Evolutionary conservation across 2,888 invertebrate genomes (phyloP), one percentile per base, ranked within the genome.

Genomic region (Drosophila formosana): DNA sequence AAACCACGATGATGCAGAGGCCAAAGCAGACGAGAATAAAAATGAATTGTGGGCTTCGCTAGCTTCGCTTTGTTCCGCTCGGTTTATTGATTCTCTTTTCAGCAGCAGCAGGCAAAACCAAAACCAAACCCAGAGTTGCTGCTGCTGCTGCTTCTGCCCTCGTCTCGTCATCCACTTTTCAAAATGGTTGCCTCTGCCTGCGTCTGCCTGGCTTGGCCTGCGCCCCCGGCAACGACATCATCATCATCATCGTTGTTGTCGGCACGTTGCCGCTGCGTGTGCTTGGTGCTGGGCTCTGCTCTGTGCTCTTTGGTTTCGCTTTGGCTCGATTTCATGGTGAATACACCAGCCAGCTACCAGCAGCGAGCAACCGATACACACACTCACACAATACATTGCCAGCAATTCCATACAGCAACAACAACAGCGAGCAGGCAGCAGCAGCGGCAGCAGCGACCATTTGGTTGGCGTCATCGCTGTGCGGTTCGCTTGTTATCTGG

Each of bases 321-420:
- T 86, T 88, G 88, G 86, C 88, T 83, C 81, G 76, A 85, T 85
- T 88, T 85, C 85, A 85, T 88, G 88, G 88, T 82, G 80, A 79
- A 80, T 79, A 70, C 72, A 65, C 72, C 67, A 69, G 56, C 47
- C 43, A 64, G 18, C 41, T 11, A 71, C 39, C 63, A 64, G 64
- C 69, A 75, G 74, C 61, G 18, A 18, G 66, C 74, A 70, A 65
- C 76, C 55, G 66, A 75, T 68, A 74, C 66, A 65, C 51, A 60
- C 66, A 63, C 57, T 65, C 61, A 67, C 50, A 56, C 7, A 45
- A 26, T 9, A 32, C n/a, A 56, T 6, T 34, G 26, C 25, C 57
- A 55, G 41, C 45, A 45, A 43, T 56, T 56, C 55, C 67, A 65
- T 39, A 51, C 51, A 26, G 23, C 41, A 25, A 52, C 32, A 43